Evolutionary conservation across 2,888 invertebrate species (phyloP), one percentile per base, ranked within the genome.

Genomic region (Brachycybe producta): DNA sequence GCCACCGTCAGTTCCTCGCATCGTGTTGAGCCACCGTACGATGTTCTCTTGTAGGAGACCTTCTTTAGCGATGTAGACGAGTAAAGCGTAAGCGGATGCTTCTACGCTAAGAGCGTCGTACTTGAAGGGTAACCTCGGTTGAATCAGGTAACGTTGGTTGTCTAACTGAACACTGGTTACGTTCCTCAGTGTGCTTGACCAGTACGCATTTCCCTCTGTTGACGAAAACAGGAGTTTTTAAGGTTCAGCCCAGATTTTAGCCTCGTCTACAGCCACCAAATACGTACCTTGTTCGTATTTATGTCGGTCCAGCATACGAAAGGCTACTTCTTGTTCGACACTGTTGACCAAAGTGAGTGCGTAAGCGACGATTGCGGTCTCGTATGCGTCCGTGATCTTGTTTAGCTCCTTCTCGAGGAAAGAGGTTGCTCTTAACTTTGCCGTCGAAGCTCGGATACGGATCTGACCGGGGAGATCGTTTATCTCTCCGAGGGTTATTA

Each of bases 11-110:
- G 64, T 63, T 55, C 67, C 63, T 46, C 68, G 56, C 64, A 69
- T 66, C 2, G 65, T 64, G 52, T 67, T 68, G 5, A 71, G 59
- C 69, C 70, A 70, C 23, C 62, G 59, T 5, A 70, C 69, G 34
- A 69, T 66, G 46, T 61, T 61, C 47, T 70, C 70, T 28, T 66
- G 62, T 11, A 62, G 57, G 17, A 69, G 57, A 3, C 69, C 69
- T 43, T 69, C 68, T 23, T 65, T 57, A 1, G 61, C 60, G 15
- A 69, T 58, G 56, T 72, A 70, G 1, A 70, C 67, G 56, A 75
- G 61, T 11, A 75, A 61, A 3, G 72, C 75, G 58, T 74, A 75
- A 1, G 72, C 65, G 0, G 75, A 73, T 0, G 73, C 66, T 59
- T 74, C 73, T 1, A 74, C 70, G 1, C 72, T 73, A 34, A 70